Conservation (phyloP, 2,888 invertebrate genomes). For the Cetonia aurata region DNA sequence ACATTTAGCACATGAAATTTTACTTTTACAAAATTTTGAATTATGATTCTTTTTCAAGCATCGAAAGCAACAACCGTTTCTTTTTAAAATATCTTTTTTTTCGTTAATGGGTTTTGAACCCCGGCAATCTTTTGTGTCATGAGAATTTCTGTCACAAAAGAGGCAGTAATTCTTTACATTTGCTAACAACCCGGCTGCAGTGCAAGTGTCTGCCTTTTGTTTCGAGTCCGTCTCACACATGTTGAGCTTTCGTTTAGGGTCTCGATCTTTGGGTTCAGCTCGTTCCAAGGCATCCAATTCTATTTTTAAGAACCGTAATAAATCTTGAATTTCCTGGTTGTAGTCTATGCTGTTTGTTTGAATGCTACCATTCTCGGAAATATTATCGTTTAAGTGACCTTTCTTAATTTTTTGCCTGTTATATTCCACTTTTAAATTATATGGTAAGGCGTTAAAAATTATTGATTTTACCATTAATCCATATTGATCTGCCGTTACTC, state of each 20-base stretch:
- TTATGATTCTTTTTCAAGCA: constrained; percentile 14
- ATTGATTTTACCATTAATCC: constrained; percentile 17
- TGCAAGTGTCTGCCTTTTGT: not conserved
- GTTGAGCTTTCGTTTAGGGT: not conserved
- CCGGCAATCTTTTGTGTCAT: not conserved
- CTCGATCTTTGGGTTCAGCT: not conserved
- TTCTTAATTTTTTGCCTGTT: constrained; percentile 6
- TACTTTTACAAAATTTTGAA: constrained; percentile 8
- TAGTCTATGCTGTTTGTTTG: constrained; percentile 1
- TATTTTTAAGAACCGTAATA: not conserved
- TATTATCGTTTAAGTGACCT: not conserved
- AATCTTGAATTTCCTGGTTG: not conserved
- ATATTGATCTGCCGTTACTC: constrained; percentile 7
- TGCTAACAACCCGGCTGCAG: not conserved
- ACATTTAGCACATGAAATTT: not conserved
- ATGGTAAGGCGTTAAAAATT: constrained; percentile 10
- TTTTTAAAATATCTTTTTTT: constrained; percentile 8
- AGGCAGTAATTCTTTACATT: too few species aligned
- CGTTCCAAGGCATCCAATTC: not conserved
- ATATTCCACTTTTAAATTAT: not conserved
- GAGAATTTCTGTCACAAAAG: not conserved
- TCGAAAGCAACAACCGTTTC: not conserved
- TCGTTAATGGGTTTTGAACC: not conserved
- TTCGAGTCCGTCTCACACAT: not conserved
- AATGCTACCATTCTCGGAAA: not conserved